phyloP scores from a whole-genome alignment of 2,888 invertebrate species.

The Erebia ligea region DNA sequence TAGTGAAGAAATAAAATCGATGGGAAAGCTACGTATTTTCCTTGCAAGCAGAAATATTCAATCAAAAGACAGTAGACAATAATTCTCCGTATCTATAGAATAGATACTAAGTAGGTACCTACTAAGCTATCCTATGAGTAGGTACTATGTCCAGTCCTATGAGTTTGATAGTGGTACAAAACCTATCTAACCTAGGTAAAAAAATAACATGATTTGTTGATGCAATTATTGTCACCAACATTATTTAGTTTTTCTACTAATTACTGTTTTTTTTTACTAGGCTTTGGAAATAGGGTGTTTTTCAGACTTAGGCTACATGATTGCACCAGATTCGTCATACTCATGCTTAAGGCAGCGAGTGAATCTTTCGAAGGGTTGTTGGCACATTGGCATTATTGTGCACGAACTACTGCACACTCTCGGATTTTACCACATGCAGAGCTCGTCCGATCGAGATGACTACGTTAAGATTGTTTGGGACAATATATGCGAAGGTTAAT shows the following conservation, averaged over 20 bases:
- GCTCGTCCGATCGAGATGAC: constrained; percentile 89
- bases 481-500: constrained; percentile 85
- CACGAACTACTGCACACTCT: constrained; percentile 92
- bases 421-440: constrained; percentile 94
- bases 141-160: no score
- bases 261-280: constrained; percentile 69
- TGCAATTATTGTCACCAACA: no score
- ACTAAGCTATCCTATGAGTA: no score
- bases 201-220: no score
- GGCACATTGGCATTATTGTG: constrained; percentile 85
- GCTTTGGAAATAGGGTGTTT: constrained; percentile 85
- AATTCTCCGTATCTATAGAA: no score
- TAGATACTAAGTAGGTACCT: no score
- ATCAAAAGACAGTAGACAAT: no score
- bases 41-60: no score
- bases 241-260: background rate
- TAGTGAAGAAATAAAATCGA: no score
- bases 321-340: constrained; percentile 44
- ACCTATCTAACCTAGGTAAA: no score
- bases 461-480: constrained; percentile 89
- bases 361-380: constrained; percentile 82
- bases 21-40: no score
- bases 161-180: no score
- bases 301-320: constrained; percentile 66
- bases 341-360: constrained; percentile 68